Evolutionary conservation across 2,888 invertebrate species (phyloP).

Genomic region (Caenorhabditis imperialis): DNA sequence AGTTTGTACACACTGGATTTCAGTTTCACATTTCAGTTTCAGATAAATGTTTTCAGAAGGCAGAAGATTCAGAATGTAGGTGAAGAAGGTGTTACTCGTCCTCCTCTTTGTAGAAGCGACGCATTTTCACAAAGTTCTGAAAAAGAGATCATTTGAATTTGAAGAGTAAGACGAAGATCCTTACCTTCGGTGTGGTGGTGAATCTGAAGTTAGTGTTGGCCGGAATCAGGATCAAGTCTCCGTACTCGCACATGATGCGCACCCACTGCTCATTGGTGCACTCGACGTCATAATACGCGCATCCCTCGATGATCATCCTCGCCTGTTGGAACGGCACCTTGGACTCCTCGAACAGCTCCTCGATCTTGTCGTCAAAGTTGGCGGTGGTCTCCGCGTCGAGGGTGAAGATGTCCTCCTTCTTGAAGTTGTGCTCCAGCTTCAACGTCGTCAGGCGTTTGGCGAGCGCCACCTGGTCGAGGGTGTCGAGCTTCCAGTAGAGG

Average conservation of each 20-base stretch:
- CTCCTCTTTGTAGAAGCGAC: constrained; percentile 73
- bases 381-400: constrained; percentile 73
- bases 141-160: no score
- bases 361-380: constrained; percentile 76
- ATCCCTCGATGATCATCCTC: constrained; percentile 74
- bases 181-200: constrained; percentile 81
- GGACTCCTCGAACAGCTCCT: constrained; percentile 76
- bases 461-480: constrained; percentile 70
- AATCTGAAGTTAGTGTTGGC: constrained; percentile 96
- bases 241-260: constrained; percentile 87
- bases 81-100: constrained; percentile 14
- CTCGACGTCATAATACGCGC: constrained; percentile 76
- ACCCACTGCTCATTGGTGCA: constrained; percentile 88
- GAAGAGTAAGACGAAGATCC: no score
- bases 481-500: constrained; percentile 84
- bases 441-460: constrained; percentile 72
- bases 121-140: constrained; percentile 77
- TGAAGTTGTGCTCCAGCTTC: constrained; percentile 75
- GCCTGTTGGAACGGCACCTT: constrained; percentile 72
- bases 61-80: background rate
- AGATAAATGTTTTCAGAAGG: no score
- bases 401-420: constrained; percentile 76
- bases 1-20: constrained; percentile 28
- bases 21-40: no score
- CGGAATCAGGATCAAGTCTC: constrained; percentile 93